Conservation (phyloP, 2,888 invertebrate genomes). For the Dichetophora obliterata region DNA sequence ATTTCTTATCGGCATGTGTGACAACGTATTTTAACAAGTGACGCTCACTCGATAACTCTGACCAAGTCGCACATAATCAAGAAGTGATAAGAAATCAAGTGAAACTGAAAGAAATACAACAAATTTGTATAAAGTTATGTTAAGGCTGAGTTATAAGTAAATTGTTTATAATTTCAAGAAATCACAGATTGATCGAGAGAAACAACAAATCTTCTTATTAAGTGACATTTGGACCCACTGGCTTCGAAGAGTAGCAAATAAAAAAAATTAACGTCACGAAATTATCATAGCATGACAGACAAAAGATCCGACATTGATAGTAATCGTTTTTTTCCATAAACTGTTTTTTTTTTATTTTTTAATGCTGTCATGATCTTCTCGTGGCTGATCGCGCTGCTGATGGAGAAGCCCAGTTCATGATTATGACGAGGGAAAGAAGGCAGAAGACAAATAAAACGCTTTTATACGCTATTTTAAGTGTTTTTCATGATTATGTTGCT, state of each 20-base stretch:
- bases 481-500: conserved; percentile 43
- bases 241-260: neutral
- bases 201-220: neutral
- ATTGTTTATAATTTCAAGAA: no score
- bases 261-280: conserved; percentile 59
- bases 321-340: neutral
- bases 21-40: conserved; percentile 11
- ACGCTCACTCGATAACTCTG: neutral
- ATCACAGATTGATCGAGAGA: no score
- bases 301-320: conserved; percentile 55
- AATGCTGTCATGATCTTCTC: no score
- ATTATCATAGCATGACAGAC: conserved; percentile 57
- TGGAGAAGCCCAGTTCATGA: conserved; percentile 11
- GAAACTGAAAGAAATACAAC: neutral
- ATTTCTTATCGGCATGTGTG: conserved; percentile 14
- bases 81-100: neutral
- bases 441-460: conserved; percentile 24
- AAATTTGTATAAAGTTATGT: neutral
- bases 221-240: neutral
- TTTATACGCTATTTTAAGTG: conserved; percentile 16
- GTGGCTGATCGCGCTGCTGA: conserved; percentile 11
- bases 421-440: neutral
- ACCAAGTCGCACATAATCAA: neutral
- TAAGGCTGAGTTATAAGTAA: neutral
- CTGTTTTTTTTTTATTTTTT: no score